Percentiles rank a stretch among this genome's conserved stretches.
These are phyloP conservation scores for Bradysia coprophila DNA, from an alignment of 1,140 invertebrate genomes.

Conservation along the genomic window DNA sequence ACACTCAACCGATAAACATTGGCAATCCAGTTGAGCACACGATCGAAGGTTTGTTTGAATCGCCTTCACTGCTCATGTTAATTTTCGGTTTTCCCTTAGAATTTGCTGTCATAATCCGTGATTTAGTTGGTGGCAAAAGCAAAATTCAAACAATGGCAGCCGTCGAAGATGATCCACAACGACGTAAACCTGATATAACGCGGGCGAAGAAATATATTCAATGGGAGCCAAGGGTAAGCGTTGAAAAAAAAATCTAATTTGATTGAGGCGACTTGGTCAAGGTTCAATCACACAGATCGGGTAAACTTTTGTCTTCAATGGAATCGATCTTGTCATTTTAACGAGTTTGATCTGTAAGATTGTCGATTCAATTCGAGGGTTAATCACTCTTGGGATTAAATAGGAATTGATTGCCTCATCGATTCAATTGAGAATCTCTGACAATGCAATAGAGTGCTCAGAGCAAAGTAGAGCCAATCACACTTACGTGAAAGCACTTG, in stretches of 20 bases:
- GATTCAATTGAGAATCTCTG: too few species aligned
- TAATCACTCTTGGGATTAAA: too few species aligned
- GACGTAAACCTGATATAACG: constrained; percentile 81
- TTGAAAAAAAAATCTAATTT: constrained; percentile 3
- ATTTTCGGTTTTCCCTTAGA: constrained; percentile 34
- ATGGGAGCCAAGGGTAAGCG: constrained; percentile 91
- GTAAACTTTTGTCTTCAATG: too few species aligned
- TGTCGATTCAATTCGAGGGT: too few species aligned
- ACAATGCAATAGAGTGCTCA: too few species aligned
- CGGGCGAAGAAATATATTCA: constrained; percentile 68
- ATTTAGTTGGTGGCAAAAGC: constrained; percentile 68
- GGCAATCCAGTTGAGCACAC: constrained; percentile 97
- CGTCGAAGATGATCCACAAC: constrained; percentile 90
- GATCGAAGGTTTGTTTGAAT: constrained; percentile 53
- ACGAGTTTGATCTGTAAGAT: too few species aligned
- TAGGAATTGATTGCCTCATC: too few species aligned
- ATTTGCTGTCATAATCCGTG: constrained; percentile 85
- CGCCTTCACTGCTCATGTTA: background rate
- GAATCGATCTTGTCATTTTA: too few species aligned
- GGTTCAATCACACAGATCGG: too few species aligned
- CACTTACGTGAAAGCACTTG: too few species aligned
- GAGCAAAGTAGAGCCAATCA: too few species aligned
- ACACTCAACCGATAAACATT: constrained; percentile 83
- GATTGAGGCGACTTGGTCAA: too few species aligned
- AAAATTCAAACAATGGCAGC: constrained; percentile 63